These are phyloP conservation scores for Prunella himalayana DNA, from an alignment of 2,113 vertebrate species.

Conservation along the genomic window DNA sequence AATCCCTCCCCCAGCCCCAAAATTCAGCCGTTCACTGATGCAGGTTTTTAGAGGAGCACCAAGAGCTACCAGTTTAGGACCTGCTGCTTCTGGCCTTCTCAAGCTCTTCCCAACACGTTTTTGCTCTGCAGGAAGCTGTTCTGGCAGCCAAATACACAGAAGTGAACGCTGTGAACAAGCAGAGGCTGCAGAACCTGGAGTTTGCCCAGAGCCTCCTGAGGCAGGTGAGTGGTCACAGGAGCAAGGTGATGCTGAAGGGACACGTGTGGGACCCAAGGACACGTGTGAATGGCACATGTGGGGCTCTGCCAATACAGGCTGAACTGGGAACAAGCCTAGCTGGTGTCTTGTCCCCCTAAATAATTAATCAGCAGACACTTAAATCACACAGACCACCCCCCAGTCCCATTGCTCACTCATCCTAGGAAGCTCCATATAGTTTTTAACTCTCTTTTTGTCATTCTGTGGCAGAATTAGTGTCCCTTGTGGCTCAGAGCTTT, in stretches of 20 bases:
- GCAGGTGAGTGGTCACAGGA: constrained; percentile 76
- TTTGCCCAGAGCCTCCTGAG: constrained; percentile 86
- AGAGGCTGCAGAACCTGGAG: constrained; percentile 88
- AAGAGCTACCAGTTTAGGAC: background rate
- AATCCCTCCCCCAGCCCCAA: background rate
- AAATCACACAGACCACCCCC: background rate
- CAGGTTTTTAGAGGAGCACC: background rate
- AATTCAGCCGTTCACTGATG: rapidly evolving
- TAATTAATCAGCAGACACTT: background rate
- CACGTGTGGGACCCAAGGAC: background rate
- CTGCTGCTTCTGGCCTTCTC: background rate
- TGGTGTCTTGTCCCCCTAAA: background rate
- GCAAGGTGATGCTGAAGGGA: rapidly evolving
- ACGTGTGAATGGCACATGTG: rapidly evolving
- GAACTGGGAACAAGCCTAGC: background rate
- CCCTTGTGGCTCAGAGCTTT: background rate
- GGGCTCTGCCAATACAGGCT: background rate
- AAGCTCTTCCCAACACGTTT: background rate
- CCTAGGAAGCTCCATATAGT: background rate
- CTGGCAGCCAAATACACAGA: constrained; percentile 90
- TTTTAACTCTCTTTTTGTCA: background rate
- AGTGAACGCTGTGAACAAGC: constrained; percentile 86
- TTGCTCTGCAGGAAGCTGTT: constrained; percentile 80
- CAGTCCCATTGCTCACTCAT: background rate
- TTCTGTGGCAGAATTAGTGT: background rate